Evolutionary conservation across 2,888 invertebrate species (phyloP).

Genomic region (Trimorus sp.): DNA sequence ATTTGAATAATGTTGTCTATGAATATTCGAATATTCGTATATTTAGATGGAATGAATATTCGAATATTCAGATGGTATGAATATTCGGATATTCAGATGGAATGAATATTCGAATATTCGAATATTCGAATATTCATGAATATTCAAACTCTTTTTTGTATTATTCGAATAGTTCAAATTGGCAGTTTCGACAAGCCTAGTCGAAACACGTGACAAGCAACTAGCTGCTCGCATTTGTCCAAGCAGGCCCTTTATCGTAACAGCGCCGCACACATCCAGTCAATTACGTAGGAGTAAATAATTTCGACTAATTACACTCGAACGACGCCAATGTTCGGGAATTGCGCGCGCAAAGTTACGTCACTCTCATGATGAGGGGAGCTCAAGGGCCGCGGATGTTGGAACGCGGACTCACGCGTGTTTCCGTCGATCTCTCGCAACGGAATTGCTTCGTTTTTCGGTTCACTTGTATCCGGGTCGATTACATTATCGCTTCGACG

Average conservation of each 20-base stretch:
- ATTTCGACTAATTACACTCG: neutral
- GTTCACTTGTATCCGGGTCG: neutral
- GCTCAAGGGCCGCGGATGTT: slow-evolving; percentile 17
- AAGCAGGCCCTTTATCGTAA: neutral
- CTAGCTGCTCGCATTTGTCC: too few relatives aligned
- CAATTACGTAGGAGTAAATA: neutral
- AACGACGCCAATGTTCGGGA: neutral
- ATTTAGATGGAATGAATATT: too few relatives aligned
- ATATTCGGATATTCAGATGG: too few relatives aligned
- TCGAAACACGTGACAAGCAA: too few relatives aligned
- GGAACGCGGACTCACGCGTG: neutral
- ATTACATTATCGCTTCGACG: neutral
- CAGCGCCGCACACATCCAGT: slow-evolving; percentile 3
- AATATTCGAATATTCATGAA: too few relatives aligned
- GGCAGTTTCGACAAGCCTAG: too few relatives aligned
- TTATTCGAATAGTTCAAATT: too few relatives aligned
- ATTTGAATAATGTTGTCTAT: too few relatives aligned
- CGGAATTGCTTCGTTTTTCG: neutral
- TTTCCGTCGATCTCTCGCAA: neutral
- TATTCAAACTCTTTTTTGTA: too few relatives aligned
- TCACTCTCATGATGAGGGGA: slow-evolving; percentile 14
- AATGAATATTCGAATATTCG: too few relatives aligned
- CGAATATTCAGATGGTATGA: too few relatives aligned
- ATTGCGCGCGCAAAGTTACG: slow-evolving; percentile 21
- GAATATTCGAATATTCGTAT: too few relatives aligned